phyloP scores from a whole-genome alignment of 2,113 vertebrate species.

The Syngnathus floridae region DNA sequence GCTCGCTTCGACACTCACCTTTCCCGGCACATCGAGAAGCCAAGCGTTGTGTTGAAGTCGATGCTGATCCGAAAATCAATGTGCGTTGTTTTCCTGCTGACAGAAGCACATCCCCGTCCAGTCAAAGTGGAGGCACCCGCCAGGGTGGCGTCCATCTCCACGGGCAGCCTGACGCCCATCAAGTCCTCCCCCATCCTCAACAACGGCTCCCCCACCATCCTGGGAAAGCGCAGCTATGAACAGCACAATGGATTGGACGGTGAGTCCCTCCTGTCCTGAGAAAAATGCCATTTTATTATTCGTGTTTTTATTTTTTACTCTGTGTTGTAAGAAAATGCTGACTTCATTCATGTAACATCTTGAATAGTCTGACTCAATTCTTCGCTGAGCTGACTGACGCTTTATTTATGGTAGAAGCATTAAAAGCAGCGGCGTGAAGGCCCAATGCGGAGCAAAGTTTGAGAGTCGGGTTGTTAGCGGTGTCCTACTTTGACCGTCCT shows the following conservation, averaged over 20 bases:
- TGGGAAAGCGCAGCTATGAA: slow-evolving; percentile 92
- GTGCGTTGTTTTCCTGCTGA: background rate
- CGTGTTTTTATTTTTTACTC: no score
- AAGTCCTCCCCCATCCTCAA: slow-evolving; percentile 89
- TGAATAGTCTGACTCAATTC: no score
- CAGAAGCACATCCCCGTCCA: slow-evolving; percentile 90
- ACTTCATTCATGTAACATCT: no score
- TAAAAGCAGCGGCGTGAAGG: background rate
- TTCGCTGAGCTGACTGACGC: no score
- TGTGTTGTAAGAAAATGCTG: no score
- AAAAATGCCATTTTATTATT: no score
- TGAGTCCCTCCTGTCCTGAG: slow-evolving; percentile 56
- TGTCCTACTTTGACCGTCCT: slow-evolving; percentile 50
- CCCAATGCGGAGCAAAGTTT: background rate
- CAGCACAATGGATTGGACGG: slow-evolving; percentile 95
- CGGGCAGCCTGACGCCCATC: slow-evolving; percentile 81
- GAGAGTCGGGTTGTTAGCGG: slow-evolving; percentile 9
- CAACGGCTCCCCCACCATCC: slow-evolving; percentile 94
- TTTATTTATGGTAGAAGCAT: background rate
- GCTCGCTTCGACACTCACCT: no score
- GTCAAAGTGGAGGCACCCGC: slow-evolving; percentile 75
- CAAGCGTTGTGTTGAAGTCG: no score
- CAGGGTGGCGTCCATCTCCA: slow-evolving; percentile 76
- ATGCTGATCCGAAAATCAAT: background rate
- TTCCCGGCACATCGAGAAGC: no score